Percentiles rank a stretch among this genome's conserved stretches.
These are phyloP conservation scores for Sebastes trivittatus DNA, from an alignment of 2,797 vertebrate genomes.

Conservation along the genomic window DNA sequence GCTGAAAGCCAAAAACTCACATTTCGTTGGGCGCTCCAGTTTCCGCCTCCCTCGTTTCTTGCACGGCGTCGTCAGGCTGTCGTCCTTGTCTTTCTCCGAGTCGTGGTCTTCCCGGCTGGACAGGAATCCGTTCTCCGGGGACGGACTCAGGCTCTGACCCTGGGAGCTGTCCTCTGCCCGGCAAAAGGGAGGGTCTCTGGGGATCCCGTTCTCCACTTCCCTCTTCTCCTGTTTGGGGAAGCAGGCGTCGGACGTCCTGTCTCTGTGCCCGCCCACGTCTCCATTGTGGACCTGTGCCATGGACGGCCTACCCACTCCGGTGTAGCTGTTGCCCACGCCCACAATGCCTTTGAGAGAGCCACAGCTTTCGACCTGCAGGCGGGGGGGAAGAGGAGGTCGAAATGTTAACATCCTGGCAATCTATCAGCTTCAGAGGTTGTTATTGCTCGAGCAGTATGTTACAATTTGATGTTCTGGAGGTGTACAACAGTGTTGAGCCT, in stretches of 20 bases:
- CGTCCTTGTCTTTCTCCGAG: conserved; percentile 82
- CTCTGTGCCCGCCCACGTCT: conserved; percentile 76
- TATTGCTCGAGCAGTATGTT: conserved; percentile 22
- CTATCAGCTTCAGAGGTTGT: conserved; percentile 17
- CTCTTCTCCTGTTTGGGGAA: conserved; percentile 82
- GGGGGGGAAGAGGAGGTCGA: conserved; percentile 18
- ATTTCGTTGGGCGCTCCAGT: conserved; percentile 88
- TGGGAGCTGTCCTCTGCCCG: conserved; percentile 74
- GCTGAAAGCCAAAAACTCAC: conserved; percentile 79
- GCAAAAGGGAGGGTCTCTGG: conserved; percentile 69
- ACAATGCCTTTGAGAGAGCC: conserved; percentile 79
- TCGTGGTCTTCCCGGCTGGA: conserved; percentile 84
- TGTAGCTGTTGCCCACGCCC: conserved; percentile 83
- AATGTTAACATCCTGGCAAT: conserved; percentile 40
- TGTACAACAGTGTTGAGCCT: conserved; percentile 9
- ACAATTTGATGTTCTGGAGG: conserved; percentile 9
- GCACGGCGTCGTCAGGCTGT: conserved; percentile 74
- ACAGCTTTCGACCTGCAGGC: conserved; percentile 73
- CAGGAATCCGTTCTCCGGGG: conserved; percentile 89
- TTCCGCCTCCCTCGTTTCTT: conserved; percentile 89
- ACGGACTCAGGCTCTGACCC: conserved; percentile 80
- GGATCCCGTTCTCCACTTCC: conserved; percentile 74
- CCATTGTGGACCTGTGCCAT: conserved; percentile 90
- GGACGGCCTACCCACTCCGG: conserved; percentile 80
- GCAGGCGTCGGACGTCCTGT: conserved; percentile 69